A percentile compares a stretch with the other conserved stretches of the same genome.
Evolutionary conservation across 2,797 vertebrate species (phyloP).

Genomic region (Falco columbarius): DNA sequence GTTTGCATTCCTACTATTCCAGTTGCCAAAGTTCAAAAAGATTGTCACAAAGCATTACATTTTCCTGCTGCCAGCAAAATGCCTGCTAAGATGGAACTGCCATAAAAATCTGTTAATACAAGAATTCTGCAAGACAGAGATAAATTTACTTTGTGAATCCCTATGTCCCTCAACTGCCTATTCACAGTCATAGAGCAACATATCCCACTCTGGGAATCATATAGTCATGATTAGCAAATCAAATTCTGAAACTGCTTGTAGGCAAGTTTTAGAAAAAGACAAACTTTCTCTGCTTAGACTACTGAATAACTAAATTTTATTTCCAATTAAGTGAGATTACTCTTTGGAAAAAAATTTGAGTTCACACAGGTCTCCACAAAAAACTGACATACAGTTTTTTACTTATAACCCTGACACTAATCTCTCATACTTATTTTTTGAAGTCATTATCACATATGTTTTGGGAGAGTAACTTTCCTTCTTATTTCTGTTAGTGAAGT

Average conservation of each 20-base stretch:
- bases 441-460: neutral
- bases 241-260: neutral
- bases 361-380: constrained; percentile 49
- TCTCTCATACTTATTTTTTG: constrained; percentile 34
- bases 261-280: neutral
- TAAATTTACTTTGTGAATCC: neutral
- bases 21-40: neutral
- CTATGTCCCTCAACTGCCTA: neutral
- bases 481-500: neutral
- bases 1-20: neutral
- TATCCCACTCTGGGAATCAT: neutral
- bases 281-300: neutral
- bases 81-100: neutral
- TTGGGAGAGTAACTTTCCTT: neutral
- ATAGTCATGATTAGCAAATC: neutral
- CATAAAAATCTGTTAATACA: neutral
- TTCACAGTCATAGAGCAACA: neutral
- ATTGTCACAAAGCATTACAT: neutral
- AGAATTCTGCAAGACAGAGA: neutral
- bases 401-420: constrained; percentile 56
- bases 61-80: neutral
- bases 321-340: constrained; percentile 45
- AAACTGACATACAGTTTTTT: constrained; percentile 44
- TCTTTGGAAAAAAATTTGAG: constrained; percentile 56
- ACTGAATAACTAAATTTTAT: constrained; percentile 20